Percentiles rank a stretch among this genome's conserved stretches.
Evolutionary conservation across 2,797 vertebrate genomes (phyloP).

Genomic region (Scolopax bukidnonensis): DNA sequence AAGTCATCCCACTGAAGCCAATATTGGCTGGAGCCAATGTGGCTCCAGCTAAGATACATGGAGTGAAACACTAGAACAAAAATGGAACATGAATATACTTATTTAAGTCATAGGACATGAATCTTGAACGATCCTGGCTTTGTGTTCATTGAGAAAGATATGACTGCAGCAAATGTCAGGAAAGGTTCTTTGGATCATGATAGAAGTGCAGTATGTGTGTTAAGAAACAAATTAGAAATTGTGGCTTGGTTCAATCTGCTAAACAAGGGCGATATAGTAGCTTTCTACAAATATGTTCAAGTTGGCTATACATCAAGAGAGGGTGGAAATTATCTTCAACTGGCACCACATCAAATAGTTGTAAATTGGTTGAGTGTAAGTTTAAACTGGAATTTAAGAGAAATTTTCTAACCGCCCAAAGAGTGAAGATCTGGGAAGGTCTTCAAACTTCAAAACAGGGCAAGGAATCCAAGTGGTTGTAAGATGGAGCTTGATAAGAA

Average conservation of each 20-base stretch:
- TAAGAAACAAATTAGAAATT: not conserved
- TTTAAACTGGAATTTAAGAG: not conserved
- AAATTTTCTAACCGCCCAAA: not conserved
- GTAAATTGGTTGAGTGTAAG: not conserved
- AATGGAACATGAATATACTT: not conserved
- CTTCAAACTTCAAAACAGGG: conserved; percentile 27
- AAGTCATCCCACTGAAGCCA: not conserved
- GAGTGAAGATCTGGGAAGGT: not conserved
- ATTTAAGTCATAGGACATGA: not conserved
- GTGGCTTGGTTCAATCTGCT: not conserved
- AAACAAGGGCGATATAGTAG: not conserved
- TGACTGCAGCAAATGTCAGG: not conserved
- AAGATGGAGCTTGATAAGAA: not conserved
- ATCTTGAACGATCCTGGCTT: not conserved
- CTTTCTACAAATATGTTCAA: not conserved
- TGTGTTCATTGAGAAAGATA: not conserved
- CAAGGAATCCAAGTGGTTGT: not conserved
- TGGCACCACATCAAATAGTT: conserved; percentile 24
- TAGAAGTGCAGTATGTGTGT: not conserved
- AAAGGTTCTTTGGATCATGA: not conserved
- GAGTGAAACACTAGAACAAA: not conserved
- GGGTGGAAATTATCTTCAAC: not conserved
- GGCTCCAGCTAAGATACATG: not conserved
- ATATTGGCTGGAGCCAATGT: not conserved
- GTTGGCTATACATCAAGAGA: not conserved